Conservation (phyloP, 1,140 invertebrate species). For the Melitaea cinxia region DNA sequence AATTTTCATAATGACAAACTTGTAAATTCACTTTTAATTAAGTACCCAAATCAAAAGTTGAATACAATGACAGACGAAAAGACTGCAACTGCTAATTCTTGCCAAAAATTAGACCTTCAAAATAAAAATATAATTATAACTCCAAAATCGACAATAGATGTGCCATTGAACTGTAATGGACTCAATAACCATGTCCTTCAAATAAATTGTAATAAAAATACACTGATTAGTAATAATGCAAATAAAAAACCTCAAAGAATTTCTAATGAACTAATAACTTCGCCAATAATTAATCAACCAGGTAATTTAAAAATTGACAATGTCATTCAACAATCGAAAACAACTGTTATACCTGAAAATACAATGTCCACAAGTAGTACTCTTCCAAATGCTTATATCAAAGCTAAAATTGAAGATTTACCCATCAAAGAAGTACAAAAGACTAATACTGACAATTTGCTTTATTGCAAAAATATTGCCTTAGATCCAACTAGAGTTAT, state of each 20-base stretch:
- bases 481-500: slow-evolving; percentile 26
- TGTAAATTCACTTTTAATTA: not conserved
- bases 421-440: not conserved
- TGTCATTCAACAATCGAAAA: not conserved
- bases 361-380: not conserved
- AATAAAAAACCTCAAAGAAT: slow-evolving; percentile 18
- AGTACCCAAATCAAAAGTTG: slow-evolving; percentile 1
- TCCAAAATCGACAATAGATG: not conserved
- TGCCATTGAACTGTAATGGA: not conserved
- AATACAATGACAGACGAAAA: not conserved
- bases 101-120: not conserved
- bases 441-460: not conserved
- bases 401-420: not conserved
- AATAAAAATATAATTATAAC: not conserved
- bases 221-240: not conserved
- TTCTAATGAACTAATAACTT: slow-evolving; percentile 20
- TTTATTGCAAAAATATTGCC: not conserved
- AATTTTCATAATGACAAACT: slow-evolving; percentile 2
- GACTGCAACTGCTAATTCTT: not conserved
- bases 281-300: not conserved
- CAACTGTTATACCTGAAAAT: not conserved
- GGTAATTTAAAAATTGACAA: not conserved
- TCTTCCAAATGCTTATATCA: not conserved
- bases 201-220: slow-evolving; percentile 2
- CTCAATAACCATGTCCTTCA: not conserved